Base-by-base conservation (phyloP, 2,113 vertebrate genomes). In the Triplophysa dalaica region DNA sequence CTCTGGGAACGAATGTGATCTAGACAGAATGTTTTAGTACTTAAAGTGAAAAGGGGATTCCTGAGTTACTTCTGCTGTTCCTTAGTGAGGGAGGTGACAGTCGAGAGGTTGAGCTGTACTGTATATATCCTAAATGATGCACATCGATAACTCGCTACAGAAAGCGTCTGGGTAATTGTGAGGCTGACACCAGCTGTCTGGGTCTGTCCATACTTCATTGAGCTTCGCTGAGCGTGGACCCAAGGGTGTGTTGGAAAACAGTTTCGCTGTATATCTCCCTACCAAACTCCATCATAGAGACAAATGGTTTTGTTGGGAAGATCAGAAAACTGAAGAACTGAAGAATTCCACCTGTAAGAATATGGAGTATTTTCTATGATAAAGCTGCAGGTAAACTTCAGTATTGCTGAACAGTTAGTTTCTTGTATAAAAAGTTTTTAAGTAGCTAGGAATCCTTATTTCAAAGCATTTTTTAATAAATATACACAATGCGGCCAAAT, bases 121-220 rank as follows among this genome's bases (percentile, higher is more conserved):
- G 77, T 79, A 68, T 69, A 78, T 78, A 58, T 29, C 33, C 52
- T 60, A 69, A 48, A 78, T 69, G 76, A 60, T 68, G 76, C 76
- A 60, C 64, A 56, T 22, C 65, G 1, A 41, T 43, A 65, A 45
- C 52, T 60, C 33, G 41, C 74, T 52, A 63, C 60, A 52, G 70
- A 13, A 74, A 74, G 10, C 56, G 22, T 54, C 45, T 48, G 56
- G 56, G 29, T 70, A 79, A 69, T 69, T 69, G 65, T 79, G 52
- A 70, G 66, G 66, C 66, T 68, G 64, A 79, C 66, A 69, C 52
- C 21, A 43, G 29, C 52, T 68, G 66, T 60, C 65, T 70, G 41
- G 64, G 64, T 76, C 33, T 68, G 56, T 69, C 29, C 26, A 45
- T 63, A 66, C 65, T 58, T 79, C 63, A 65, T 45, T 82, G 43